Evolutionary conservation across 2,113 vertebrate species (phyloP), one percentile per base, ranked within the genome.

Genomic region (Rhegmatorhina hoffmannsi): DNA sequence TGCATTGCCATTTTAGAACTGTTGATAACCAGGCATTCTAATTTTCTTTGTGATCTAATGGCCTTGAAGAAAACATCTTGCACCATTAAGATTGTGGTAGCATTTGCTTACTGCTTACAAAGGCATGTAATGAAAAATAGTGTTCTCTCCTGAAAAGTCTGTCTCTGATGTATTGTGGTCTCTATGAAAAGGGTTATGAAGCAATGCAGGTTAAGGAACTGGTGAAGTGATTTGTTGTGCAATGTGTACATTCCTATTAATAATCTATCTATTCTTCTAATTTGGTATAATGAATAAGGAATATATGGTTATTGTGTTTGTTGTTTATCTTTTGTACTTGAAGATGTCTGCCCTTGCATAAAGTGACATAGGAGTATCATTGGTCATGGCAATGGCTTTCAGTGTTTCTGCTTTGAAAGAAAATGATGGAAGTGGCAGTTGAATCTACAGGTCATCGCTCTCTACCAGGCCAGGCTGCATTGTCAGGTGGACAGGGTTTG

Each of bases 371-470:
- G 94, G 86, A 96, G 59, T 92, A 90, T 91, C 96, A 94, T 93
- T 98, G 97, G 96, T 97, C 97, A 96, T 97, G 97, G 96, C 96
- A 90, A 96, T 73, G 94, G 95, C 92, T 94, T 95, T 96, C 90
- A 92, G 97, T 96, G 95, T 97, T 95, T 97, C 96, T 88, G 96
- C 95, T 96, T 95, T 63, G 60, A 84, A 87, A 88, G 92, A 91
- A 83, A 89, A 87, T 6, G 77, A 34, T 18, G 84, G 83, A 63
- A 92, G 90, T 0, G 34, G 86, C 60, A 76, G 88, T 1, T 53
- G 76, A 64, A 53, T 96, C 97, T 98, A 99, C 98, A 99, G 98
- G 93, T 99, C 99, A 23, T 99, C 99, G 0, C 99, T 99, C 87
- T 99, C 99, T 94, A 99, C 99, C 97, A 99, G 97, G 95, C 98